Percentiles rank a stretch among this genome's conserved stretches.
Evolutionary conservation across 2,113 vertebrate species (phyloP).

Genomic region (Micronycteris hirsuta): DNA sequence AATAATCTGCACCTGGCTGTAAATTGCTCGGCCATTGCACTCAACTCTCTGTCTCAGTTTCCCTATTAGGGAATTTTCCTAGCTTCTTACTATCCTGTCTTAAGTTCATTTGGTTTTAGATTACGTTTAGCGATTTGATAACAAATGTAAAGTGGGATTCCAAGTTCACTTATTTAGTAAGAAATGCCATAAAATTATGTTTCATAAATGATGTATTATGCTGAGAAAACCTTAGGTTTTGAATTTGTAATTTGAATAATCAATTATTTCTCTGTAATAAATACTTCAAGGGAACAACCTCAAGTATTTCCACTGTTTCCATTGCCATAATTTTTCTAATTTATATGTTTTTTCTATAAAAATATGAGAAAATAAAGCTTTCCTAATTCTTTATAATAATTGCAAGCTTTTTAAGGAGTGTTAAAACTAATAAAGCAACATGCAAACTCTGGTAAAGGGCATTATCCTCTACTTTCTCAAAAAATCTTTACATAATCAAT

Average conservation of each 20-base stretch:
- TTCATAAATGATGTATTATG: not conserved
- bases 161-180: not conserved
- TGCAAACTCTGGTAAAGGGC: not conserved
- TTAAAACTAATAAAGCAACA: not conserved
- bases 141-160: not conserved
- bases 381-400: not conserved
- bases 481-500: not conserved
- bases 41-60: no score
- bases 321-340: not conserved
- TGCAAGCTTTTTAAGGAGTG: not conserved
- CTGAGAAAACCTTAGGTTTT: not conserved
- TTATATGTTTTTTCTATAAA: not conserved
- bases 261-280: not conserved
- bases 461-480: not conserved
- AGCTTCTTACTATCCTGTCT: no score
- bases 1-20: no score
- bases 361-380: not conserved
- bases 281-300: not conserved
- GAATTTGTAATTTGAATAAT: not conserved
- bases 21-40: no score
- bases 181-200: not conserved
- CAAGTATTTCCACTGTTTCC: not conserved
- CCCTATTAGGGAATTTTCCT: no score
- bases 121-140: not conserved
- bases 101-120: not conserved